Evolutionary conservation across 2,113 vertebrate species (phyloP), one percentile per base, ranked within the genome.

Genomic region (Cromileptes altivelis): DNA sequence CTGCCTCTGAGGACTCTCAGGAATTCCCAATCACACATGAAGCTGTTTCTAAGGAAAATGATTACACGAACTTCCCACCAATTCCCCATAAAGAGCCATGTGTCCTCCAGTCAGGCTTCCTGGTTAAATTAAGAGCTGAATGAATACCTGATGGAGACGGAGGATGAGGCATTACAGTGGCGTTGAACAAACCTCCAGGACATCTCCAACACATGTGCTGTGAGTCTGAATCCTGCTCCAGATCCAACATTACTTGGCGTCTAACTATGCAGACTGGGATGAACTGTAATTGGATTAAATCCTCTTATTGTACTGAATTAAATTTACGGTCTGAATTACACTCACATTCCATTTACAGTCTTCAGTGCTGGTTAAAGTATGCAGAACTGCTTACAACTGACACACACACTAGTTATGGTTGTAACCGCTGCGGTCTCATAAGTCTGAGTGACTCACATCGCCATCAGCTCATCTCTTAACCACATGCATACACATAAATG

Each of bases 381-480:
- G 27, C 47, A 82, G 84, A 49, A 73, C 78, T 47, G 60, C 81
- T 79, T n/a, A 42, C 70, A 55, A 64, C 9, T 61, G 70, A 86
- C 82, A 86, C 83, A 82, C 80, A 81, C 74, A 81, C 75, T 30
- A 67, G 89, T 82, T 86, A 83, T 68, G 89, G 83, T 72, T 73
- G 84, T 79, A 70, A 89, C 90, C 91, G 12, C 85, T 86, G 91
- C 7, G 85, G 88, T 85, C 82, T 79, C 82, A 85, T 84, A 60
- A 78, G 86, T 75, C 67, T 70, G 55, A 90, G 60, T 90, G 91
- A 93, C 72, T 92, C 92, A 91, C 84, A 71, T 9, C 78, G 86
- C 74, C 37, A 85, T 88, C 86, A 76, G 84, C 85, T 89, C 89
- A 88, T 94, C 91, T 74, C 58, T 55, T 57, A 65, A 92, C 92